Percentiles rank a stretch among this genome's conserved stretches.
These are phyloP conservation scores for Trichechus manatus DNA, from an alignment of 2,113 vertebrate species.

Conservation along the genomic window DNA sequence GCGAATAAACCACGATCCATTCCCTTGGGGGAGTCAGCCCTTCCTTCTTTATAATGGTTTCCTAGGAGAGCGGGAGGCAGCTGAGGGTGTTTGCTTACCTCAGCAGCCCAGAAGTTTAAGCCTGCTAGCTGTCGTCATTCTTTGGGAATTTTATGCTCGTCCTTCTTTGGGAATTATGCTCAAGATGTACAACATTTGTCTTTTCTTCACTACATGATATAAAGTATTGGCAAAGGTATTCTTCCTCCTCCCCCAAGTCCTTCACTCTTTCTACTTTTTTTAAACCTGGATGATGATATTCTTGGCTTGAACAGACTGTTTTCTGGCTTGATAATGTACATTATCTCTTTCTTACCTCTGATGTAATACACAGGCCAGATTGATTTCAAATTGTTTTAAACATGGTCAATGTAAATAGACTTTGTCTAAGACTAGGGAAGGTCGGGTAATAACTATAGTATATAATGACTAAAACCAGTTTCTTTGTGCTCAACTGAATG, in stretches of 20 bases:
- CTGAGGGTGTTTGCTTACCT: conserved; percentile 8
- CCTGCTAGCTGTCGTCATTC: neutral
- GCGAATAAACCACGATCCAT: conserved; percentile 3
- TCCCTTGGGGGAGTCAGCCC: neutral
- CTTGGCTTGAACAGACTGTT: neutral
- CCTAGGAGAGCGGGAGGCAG: neutral
- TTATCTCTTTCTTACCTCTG: neutral
- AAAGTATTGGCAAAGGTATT: conserved; percentile 15
- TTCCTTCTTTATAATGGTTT: conserved; percentile 14
- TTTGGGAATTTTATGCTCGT: neutral
- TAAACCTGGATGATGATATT: conserved; percentile 23
- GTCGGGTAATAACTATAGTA: neutral
- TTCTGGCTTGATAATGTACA: neutral
- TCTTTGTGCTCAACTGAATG: neutral
- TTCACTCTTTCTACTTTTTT: neutral
- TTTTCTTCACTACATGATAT: neutral
- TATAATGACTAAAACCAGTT: neutral
- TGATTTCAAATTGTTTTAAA: conserved; percentile 33
- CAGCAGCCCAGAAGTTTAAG: neutral
- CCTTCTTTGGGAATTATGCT: neutral
- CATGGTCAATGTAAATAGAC: neutral
- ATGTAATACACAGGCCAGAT: neutral
- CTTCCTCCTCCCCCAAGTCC: neutral
- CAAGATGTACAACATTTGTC: neutral
- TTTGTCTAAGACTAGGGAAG: neutral